These are phyloP conservation scores for Zeugodacus cucurbitae DNA, from an alignment of 1,140 invertebrate genomes.

Conservation along the genomic window DNA sequence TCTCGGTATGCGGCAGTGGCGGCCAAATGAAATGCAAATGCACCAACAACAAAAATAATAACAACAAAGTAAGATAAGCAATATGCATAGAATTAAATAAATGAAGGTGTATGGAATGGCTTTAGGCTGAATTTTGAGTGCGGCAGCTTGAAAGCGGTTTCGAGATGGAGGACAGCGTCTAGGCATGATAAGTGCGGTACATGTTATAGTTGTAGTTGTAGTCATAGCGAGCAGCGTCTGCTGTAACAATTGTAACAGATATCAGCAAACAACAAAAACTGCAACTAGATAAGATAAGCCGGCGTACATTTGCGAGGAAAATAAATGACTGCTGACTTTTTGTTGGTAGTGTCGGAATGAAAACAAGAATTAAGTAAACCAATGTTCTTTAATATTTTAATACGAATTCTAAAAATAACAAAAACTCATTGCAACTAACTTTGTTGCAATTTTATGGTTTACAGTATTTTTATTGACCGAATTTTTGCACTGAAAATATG, in stretches of 20 bases:
- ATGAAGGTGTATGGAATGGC: not conserved
- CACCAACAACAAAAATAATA: not conserved
- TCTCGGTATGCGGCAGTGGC: not conserved
- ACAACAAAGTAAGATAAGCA: not conserved
- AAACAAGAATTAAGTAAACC: too few relatives aligned
- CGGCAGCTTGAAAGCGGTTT: too few relatives aligned
- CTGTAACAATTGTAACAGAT: not conserved
- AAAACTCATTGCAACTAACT: too few relatives aligned
- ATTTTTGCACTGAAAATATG: too few relatives aligned
- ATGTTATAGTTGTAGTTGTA: not conserved
- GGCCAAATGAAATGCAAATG: constrained; percentile 28
- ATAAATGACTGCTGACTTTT: constrained; percentile 17
- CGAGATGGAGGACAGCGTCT: not conserved
- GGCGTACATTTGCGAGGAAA: not conserved
- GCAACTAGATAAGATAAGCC: not conserved
- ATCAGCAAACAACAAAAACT: not conserved
- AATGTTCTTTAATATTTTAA: too few relatives aligned
- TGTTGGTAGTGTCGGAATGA: not conserved
- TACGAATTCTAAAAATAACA: too few relatives aligned
- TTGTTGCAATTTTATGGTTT: too few relatives aligned
- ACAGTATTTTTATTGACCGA: too few relatives aligned
- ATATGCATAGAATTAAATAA: not conserved
- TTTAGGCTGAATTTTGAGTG: not conserved
- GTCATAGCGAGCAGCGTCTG: not conserved
- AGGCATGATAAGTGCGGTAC: not conserved